Conservation (phyloP, 2,797 vertebrate genomes). For the Takifugu ocellatus region DNA sequence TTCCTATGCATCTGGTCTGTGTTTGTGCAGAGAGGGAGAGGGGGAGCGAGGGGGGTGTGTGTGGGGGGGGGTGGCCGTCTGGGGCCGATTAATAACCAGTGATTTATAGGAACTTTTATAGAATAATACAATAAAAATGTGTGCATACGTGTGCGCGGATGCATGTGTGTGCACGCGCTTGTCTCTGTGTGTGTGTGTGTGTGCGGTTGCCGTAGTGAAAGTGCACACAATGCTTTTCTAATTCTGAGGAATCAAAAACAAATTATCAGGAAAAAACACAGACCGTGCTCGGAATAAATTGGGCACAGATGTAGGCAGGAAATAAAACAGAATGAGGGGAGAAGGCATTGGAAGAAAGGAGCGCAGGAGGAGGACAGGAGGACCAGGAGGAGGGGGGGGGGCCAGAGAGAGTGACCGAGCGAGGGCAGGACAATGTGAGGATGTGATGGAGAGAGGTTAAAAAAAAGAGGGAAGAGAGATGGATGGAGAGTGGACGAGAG, state of each 20-base stretch:
- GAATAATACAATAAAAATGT: conserved; percentile 97
- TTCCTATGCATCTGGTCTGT: conserved; percentile 84
- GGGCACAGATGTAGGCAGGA: conserved; percentile 91
- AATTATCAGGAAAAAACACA: conserved; percentile 87
- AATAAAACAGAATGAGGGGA: conserved; percentile 63
- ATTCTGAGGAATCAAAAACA: conserved; percentile 98
- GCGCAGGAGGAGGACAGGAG: conserved; percentile 31
- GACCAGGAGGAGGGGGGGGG: conserved; percentile 19
- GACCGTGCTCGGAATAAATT: conserved; percentile 86
- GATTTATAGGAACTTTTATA: conserved; percentile 99
- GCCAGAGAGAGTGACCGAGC: conserved; percentile 55
- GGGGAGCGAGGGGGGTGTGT: conserved; percentile 64
- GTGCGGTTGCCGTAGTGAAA: conserved; percentile 56
- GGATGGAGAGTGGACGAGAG: conserved; percentile 39
- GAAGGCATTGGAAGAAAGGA: conserved; percentile 51
- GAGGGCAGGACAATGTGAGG: conserved; percentile 47
- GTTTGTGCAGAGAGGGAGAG: conserved; percentile 77
- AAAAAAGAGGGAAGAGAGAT: conserved; percentile 26
- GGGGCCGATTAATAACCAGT: conserved; percentile 94
- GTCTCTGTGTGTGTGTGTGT: conserved; percentile 43
- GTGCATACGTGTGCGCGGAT: conserved; percentile 69
- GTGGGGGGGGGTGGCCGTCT: conserved; percentile 75
- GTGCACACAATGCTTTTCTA: conserved; percentile 90
- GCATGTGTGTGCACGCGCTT: conserved; percentile 41
- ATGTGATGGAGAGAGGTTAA: conserved; percentile 48